These are phyloP conservation scores for Lates japonicus DNA, from an alignment of 2,797 vertebrate genomes.

Conservation along the genomic window DNA sequence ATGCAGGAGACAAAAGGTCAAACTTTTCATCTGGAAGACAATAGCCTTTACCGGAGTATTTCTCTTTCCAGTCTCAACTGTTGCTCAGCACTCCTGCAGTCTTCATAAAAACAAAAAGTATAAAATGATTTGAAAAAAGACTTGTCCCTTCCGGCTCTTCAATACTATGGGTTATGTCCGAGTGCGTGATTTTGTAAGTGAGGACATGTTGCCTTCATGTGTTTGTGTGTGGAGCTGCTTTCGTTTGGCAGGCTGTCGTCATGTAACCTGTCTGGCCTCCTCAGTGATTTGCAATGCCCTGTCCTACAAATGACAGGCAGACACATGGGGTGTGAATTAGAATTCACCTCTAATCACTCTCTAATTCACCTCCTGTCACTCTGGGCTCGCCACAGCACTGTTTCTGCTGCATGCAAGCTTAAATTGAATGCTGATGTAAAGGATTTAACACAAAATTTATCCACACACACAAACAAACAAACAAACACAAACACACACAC, in stretches of 20 bases:
- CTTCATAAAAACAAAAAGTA: constrained; percentile 8
- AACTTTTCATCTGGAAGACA: constrained; percentile 54
- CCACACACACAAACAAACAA: neutral
- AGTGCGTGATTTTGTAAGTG: constrained; percentile 20
- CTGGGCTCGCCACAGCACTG: constrained; percentile 48
- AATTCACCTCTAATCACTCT: constrained; percentile 80
- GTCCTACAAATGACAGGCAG: constrained; percentile 75
- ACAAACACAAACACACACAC: neutral
- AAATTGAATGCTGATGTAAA: constrained; percentile 76
- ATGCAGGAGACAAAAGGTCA: constrained; percentile 72
- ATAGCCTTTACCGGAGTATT: constrained; percentile 56
- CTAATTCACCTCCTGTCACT: constrained; percentile 79
- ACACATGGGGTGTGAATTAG: constrained; percentile 78
- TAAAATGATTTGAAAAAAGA: constrained; percentile 10
- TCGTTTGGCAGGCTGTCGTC: no score
- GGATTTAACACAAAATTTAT: constrained; percentile 39
- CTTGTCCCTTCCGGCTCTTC: neutral
- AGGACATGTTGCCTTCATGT: constrained; percentile 15
- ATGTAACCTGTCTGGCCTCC: constrained; percentile 53
- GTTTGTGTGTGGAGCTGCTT: constrained; percentile 17
- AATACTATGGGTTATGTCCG: constrained; percentile 3
- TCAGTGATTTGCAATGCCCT: constrained; percentile 69
- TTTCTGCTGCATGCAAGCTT: constrained; percentile 77
- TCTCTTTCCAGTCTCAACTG: constrained; percentile 23
- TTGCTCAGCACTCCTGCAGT: constrained; percentile 2